Base-by-base conservation (phyloP, 2,113 vertebrate species). In the Scortum barcoo region DNA sequence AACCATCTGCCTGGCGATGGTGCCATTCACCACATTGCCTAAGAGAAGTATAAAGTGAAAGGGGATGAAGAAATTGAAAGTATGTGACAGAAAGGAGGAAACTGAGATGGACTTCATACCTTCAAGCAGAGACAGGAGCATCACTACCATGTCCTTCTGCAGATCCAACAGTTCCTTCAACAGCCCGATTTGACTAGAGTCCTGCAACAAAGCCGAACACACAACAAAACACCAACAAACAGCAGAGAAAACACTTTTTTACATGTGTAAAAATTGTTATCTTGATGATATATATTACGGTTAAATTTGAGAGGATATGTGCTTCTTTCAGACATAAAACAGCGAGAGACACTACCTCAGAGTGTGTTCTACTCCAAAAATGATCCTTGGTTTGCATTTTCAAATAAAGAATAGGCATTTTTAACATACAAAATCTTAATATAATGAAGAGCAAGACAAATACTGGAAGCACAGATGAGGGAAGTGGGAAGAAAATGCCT, bases 91-190 rank as follows among this genome's bases (percentile, higher is more conserved):
- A 40, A 66, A 63, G n/a, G 17, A 68, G 22, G 48, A 12, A n/a
- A 38, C 14, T 38, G 51, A 7, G 16, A 46, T 16, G 40, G 65
- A 65, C 61, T 50, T 44, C 84, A 77, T 92, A 97, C 97, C 97
- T 94, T 97, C 97, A 16, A 99, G 95, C 1, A 99, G 94, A 0
- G 98, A 99, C 84, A 99, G 95, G 76, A 99, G 87, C 98, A 99
- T 99, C 80, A 99, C 98, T 40, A 99, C 97, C 98, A 99, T 99
- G 91, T 99, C 98, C 89, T 99, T 99, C 94, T 99, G 98, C 8
- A 99, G 94, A 71, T 99, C 97, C 89, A 99, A 89, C 65, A 99
- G 95, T 86, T 99, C 97, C 92, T 99, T 99, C 90, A 99, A 88
- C 57, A 99, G 95, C 24, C 95, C 97, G 3, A 99, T 97, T 81